These are phyloP conservation scores for Eupithecia exiguata DNA, from an alignment of 2,888 invertebrate genomes.

Conservation along the genomic window DNA sequence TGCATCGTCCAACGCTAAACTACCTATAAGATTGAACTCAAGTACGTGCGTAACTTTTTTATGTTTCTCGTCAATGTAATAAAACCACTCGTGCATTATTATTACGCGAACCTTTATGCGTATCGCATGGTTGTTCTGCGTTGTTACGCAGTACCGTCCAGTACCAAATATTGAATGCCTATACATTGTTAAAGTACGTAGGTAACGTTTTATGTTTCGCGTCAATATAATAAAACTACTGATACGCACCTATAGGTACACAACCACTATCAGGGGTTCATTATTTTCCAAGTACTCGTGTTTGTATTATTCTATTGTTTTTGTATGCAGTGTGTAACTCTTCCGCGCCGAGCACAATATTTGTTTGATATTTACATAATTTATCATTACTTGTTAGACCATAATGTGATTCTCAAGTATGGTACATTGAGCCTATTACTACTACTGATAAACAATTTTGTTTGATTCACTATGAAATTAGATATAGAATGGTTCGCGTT, in stretches of 20 bases:
- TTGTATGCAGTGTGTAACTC: constrained; percentile 38
- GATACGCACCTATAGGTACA: constrained; percentile 1
- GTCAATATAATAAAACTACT: constrained; percentile 15
- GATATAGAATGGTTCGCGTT: background rate
- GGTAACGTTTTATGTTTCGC: constrained; percentile 13
- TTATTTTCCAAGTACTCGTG: constrained; percentile 2
- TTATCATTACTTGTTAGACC: constrained; percentile 18
- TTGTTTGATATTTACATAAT: constrained; percentile 33
- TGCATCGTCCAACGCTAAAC: constrained; percentile 20
- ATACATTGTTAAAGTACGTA: background rate
- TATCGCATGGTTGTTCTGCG: background rate
- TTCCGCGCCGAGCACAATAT: constrained; percentile 38
- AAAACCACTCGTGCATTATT: constrained; percentile 1
- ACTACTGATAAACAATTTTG: constrained; percentile 16
- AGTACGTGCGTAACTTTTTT: constrained; percentile 2
- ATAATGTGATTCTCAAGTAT: constrained; percentile 32
- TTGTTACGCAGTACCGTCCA: background rate
- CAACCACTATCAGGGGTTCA: constrained; percentile 8
- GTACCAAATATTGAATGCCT: constrained; percentile 21
- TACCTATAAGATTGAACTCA: background rate
- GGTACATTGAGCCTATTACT: constrained; percentile 14
- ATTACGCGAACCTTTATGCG: background rate
- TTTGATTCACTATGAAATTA: background rate
- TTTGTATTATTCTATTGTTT: constrained; percentile 33
- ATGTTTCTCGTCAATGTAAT: constrained; percentile 6